Conservation (phyloP, 1,140 invertebrate species). For the Drusus annulatus region DNA sequence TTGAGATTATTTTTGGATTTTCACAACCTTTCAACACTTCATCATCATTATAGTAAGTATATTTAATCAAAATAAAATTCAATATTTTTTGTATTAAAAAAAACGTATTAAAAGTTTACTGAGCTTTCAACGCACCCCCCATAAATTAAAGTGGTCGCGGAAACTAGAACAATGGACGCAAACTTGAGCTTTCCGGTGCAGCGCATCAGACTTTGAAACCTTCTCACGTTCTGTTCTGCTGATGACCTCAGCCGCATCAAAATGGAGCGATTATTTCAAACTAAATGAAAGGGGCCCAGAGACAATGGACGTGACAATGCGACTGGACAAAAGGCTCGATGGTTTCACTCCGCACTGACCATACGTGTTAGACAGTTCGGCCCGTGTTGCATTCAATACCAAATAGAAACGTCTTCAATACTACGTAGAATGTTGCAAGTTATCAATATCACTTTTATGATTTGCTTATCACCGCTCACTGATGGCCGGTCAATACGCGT, state of each 20-base stretch:
- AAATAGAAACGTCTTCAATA: neutral
- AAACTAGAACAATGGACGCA: constrained; percentile 31
- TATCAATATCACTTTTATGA: constrained; percentile 10
- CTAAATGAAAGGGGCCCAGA: constrained; percentile 34
- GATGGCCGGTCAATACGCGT: neutral
- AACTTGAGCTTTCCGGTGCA: constrained; percentile 33
- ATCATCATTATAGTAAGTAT: no score
- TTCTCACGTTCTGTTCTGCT: constrained; percentile 31
- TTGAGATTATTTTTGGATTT: no score
- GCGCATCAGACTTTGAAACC: constrained; percentile 1
- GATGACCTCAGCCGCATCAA: constrained; percentile 26
- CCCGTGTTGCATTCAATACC: no score
- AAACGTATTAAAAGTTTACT: no score
- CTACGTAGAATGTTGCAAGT: neutral
- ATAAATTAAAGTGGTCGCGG: neutral
- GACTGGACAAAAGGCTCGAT: constrained; percentile 5
- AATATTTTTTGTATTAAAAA: no score
- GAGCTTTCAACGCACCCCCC: neutral
- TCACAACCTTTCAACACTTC: no score
- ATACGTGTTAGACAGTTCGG: neutral
- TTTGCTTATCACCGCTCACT: neutral
- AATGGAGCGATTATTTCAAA: constrained; percentile 19
- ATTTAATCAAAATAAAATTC: no score
- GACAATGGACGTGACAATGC: constrained; percentile 31
- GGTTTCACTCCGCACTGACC: constrained; percentile 23